Evolutionary conservation across 2,113 vertebrate species (phyloP), one percentile per base, ranked within the genome.

Genomic region (western clawed frog (Xenopus tropicalis)): DNA sequence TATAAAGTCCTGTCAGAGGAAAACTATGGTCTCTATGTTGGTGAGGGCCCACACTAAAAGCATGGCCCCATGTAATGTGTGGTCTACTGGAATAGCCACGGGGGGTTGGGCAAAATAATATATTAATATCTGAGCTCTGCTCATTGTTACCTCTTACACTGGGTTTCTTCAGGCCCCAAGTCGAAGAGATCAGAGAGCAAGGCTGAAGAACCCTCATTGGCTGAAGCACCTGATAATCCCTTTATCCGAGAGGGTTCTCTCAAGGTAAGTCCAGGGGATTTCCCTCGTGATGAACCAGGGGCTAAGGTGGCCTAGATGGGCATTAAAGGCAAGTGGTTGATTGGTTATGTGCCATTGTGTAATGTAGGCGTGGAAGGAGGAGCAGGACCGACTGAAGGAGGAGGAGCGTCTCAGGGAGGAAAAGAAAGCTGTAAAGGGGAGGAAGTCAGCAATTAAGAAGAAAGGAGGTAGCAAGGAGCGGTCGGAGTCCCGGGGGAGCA

Each of bases 311-410:
- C 29, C 29, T 37, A 37, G 29, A 37, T 37, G 10, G 6, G 10
- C 29, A 4, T 37, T 8, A 37, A 37, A 9, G 5, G 29, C 29
- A 37, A 37, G 29, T 37, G 5, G 29, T 9, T 37, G 6, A 37
- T 37, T 37, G 29, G 29, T 37, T 37, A 8, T 37, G 29, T 37
- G 29, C 29, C 14, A 62, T 17, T 37, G 13, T 23, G 16, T 29
- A 16, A 52, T 52, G 9, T 68, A 95, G 93, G 93, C 93, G 16
- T 93, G 90, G 90, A 93, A 91, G 78, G 77, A 85, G 57, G 87
- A 91, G 29, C 90, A 90, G 70, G 83, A 91, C 0, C 80, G 3
- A 14, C 70, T 90, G 56, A 85, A 73, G 71, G 89, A 91, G 72
- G 89, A 93, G 69, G 85, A 90, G 21, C 61, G 77, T 25, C 54